Conservation (phyloP, 2,113 vertebrate genomes). For the Piaya cayana region DNA sequence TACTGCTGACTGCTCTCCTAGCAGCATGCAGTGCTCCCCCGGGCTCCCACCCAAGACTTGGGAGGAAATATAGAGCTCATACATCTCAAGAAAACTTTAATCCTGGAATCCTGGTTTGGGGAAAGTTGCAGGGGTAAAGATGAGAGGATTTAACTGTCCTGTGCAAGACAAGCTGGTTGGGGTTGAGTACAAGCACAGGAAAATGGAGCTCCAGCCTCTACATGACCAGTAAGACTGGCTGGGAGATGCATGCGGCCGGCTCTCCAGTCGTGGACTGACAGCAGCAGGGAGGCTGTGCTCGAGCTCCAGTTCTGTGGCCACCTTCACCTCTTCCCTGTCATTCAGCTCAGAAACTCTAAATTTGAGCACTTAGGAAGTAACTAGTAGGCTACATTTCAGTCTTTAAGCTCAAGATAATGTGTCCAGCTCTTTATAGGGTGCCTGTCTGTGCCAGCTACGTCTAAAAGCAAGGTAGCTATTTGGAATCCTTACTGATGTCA, state of each 20-base stretch:
- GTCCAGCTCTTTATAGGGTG: not conserved
- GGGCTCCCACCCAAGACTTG: not conserved
- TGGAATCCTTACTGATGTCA: not conserved
- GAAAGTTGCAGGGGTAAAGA: not conserved
- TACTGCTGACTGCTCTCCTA: not conserved
- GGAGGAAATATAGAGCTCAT: not conserved
- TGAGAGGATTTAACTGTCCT: not conserved
- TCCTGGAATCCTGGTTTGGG: not conserved
- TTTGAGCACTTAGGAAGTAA: not conserved
- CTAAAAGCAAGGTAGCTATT: not conserved
- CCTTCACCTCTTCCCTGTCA: not conserved
- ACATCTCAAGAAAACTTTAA: not conserved
- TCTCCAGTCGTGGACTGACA: accelerated
- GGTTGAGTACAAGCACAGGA: not conserved
- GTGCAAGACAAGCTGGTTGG: not conserved
- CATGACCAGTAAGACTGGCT: too few relatives aligned
- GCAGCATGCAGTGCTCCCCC: not conserved
- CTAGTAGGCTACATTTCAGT: not conserved
- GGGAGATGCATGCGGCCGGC: not conserved
- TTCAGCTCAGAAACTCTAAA: not conserved
- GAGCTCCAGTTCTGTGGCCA: not conserved
- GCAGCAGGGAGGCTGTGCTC: not conserved
- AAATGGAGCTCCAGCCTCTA: not conserved
- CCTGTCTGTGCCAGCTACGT: not conserved
- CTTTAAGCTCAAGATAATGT: not conserved